Evolutionary conservation across 2,797 vertebrate species (phyloP).

Genomic region (Pitangus sulphuratus): DNA sequence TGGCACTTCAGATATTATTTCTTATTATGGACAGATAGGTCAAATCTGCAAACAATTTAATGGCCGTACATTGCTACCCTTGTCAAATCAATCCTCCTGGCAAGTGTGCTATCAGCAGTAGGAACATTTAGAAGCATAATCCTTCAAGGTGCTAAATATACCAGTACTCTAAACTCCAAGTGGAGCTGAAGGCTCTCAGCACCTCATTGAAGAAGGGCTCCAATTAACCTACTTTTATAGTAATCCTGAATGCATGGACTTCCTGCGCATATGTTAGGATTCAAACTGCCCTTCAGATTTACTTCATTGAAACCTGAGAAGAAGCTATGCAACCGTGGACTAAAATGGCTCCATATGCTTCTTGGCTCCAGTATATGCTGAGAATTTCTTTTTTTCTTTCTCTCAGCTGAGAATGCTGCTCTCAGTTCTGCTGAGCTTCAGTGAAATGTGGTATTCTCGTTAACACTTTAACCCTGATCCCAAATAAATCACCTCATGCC

Average conservation of each 20-base stretch:
- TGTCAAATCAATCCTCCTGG: constrained; percentile 54
- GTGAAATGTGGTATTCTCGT: constrained; percentile 48
- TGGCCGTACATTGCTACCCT: constrained; percentile 54
- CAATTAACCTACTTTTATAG: constrained; percentile 8
- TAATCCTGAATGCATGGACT: background rate
- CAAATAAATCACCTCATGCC: constrained; percentile 41
- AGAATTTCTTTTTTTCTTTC: constrained; percentile 11
- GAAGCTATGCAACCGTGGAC: background rate
- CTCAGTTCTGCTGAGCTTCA: constrained; percentile 14
- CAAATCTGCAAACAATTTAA: constrained; percentile 75
- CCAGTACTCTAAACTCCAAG: background rate
- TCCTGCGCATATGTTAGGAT: background rate
- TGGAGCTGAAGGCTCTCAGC: constrained; percentile 45
- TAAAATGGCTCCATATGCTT: constrained; percentile 38
- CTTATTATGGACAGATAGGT: constrained; percentile 64
- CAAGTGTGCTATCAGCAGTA: constrained; percentile 33
- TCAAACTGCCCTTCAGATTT: constrained; percentile 17
- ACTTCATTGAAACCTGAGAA: constrained; percentile 49
- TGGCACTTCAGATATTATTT: constrained; percentile 67
- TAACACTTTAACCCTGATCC: constrained; percentile 42
- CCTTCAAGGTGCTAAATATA: constrained; percentile 47
- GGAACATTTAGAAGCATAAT: constrained; percentile 46
- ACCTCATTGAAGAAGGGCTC: constrained; percentile 13
- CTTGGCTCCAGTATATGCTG: constrained; percentile 14
- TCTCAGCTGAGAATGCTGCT: constrained; percentile 44